Percentiles rank a stretch among this genome's conserved stretches.
Evolutionary conservation across 1,140 invertebrate species (phyloP).

Genomic region (Trichonephila clavipes): DNA sequence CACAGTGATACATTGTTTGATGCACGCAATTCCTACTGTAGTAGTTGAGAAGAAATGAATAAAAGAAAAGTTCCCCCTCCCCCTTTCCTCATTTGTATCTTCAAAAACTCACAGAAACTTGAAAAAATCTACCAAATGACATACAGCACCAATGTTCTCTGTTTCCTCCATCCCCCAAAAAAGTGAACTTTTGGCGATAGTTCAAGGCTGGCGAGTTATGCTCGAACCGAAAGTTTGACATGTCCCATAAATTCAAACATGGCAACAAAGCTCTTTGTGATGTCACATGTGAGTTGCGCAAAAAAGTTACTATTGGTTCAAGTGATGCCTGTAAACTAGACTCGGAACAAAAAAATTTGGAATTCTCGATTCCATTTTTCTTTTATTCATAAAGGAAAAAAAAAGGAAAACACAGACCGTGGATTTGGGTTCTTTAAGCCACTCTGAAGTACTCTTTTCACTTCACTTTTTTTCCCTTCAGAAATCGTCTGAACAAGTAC

Average conservation of each 20-base stretch:
- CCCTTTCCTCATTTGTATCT: background rate
- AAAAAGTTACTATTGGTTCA: background rate
- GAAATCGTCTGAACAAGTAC: conserved; percentile 9
- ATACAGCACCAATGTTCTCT: background rate
- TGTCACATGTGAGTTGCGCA: conserved; percentile 11
- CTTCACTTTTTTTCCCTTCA: background rate
- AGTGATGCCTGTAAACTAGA: background rate
- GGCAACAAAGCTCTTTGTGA: conserved; percentile 23
- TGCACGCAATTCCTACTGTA: background rate
- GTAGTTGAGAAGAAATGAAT: background rate
- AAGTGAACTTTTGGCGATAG: conserved; percentile 3
- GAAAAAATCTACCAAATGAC: background rate
- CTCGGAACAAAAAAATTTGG: background rate
- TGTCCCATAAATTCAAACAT: background rate
- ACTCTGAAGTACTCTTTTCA: background rate
- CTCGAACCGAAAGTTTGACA: background rate
- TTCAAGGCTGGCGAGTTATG: background rate
- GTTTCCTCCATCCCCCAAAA: background rate
- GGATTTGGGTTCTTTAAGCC: background rate
- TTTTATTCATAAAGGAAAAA: background rate
- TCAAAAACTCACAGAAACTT: background rate
- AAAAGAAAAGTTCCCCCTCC: background rate
- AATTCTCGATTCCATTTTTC: conserved; percentile 9
- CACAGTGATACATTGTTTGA: background rate
- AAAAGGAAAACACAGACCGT: background rate